phyloP scores from a whole-genome alignment of 2,888 invertebrate species.

The Ennomos quercinarius region DNA sequence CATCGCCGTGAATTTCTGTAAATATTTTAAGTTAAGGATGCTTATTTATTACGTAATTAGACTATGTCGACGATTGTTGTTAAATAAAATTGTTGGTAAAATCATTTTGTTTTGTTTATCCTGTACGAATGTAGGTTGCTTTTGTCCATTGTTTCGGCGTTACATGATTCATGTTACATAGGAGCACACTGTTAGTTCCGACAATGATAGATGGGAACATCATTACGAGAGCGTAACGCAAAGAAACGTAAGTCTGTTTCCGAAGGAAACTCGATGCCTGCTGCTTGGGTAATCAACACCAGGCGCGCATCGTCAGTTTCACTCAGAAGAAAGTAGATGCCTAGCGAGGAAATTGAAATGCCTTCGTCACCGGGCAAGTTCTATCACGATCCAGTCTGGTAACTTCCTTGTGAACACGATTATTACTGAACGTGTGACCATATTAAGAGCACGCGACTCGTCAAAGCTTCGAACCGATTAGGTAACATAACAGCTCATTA shows the following conservation, averaged over 20 bases:
- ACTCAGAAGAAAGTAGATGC: slow-evolving; percentile 66
- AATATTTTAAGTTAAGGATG: slow-evolving; percentile 68
- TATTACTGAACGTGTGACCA: slow-evolving; percentile 8
- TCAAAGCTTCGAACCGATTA: slow-evolving; percentile 30
- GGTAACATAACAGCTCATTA: slow-evolving; percentile 41
- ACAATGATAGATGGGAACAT: slow-evolving; percentile 40
- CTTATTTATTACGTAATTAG: slow-evolving; percentile 74
- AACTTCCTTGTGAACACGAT: slow-evolving; percentile 30
- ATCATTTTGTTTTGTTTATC: slow-evolving; percentile 29
- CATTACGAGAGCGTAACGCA: slow-evolving; percentile 46
- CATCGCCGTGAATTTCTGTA: slow-evolving; percentile 75
- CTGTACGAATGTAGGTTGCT: background rate
- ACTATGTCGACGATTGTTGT: slow-evolving; percentile 67
- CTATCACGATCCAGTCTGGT: slow-evolving; percentile 29
- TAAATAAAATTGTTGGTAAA: slow-evolving; percentile 55
- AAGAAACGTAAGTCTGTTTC: slow-evolving; percentile 32
- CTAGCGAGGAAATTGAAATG: slow-evolving; percentile 49
- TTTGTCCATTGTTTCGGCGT: slow-evolving; percentile 5
- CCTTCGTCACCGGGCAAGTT: slow-evolving; percentile 37
- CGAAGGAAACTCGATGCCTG: slow-evolving; percentile 57
- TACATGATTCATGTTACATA: slow-evolving; percentile 15
- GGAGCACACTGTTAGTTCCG: slow-evolving; percentile 14
- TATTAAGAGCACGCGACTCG: slow-evolving; percentile 19
- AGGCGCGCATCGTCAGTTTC: slow-evolving; percentile 63
- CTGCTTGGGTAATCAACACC: slow-evolving; percentile 63